Evolutionary conservation across 2,113 vertebrate species (phyloP).

Genomic region (Phaethon lepturus): DNA sequence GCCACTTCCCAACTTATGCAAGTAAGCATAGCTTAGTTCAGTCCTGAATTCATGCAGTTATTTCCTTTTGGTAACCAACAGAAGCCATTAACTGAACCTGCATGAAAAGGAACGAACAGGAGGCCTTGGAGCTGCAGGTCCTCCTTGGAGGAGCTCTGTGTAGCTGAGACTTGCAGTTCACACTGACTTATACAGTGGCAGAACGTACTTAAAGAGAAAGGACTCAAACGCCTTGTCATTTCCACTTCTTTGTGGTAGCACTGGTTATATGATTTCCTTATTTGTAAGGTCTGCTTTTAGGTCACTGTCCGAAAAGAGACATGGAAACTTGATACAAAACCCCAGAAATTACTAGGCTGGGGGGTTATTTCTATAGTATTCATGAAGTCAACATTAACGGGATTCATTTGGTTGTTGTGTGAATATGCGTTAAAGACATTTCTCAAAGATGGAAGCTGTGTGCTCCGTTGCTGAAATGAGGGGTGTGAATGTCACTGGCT

Average conservation of each 20-base stretch:
- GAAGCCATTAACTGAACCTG: not conserved
- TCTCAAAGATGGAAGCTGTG: not conserved
- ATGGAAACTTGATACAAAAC: not conserved
- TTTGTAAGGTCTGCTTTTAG: not conserved
- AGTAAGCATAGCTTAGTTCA: not conserved
- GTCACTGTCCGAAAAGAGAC: not conserved
- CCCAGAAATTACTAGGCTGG: not conserved
- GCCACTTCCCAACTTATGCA: not conserved
- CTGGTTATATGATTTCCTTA: not conserved
- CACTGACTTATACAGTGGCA: not conserved
- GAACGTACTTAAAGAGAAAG: not conserved
- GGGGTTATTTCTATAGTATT: not conserved
- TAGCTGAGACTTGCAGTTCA: not conserved
- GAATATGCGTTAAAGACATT: not conserved
- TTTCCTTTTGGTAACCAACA: not conserved
- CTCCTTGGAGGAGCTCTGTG: not conserved
- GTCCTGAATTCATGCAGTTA: not conserved
- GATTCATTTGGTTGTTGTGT: not conserved
- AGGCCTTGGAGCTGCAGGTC: not conserved
- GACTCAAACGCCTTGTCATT: not conserved
- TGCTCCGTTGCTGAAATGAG: not conserved
- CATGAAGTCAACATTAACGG: not conserved
- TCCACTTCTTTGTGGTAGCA: not conserved
- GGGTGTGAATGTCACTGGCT: not conserved
- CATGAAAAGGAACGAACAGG: not conserved